phyloP scores from a whole-genome alignment of 2,888 invertebrate genomes.

The Drosophila algonquin region DNA sequence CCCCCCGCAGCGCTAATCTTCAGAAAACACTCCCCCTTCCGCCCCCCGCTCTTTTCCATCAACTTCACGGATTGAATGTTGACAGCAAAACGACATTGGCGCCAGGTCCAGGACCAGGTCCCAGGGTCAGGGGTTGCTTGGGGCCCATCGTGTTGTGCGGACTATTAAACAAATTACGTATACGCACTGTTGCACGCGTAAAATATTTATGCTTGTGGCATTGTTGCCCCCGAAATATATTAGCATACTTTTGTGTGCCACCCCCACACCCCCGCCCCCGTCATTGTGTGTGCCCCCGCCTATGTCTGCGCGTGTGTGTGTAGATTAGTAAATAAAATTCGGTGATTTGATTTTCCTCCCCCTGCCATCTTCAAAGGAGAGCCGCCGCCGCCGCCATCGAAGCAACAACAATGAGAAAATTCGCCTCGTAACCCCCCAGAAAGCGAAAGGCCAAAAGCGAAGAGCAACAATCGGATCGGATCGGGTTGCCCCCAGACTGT shows the following conservation, averaged over 20 bases:
- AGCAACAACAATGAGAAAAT: slow-evolving; percentile 52
- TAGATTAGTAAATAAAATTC: slow-evolving; percentile 47
- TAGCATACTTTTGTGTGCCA: slow-evolving; percentile 43
- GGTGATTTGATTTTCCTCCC: slow-evolving; percentile 41
- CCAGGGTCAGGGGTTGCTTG: background rate
- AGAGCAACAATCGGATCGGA: slow-evolving; percentile 19
- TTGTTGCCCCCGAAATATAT: slow-evolving; percentile 36
- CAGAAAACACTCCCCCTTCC: background rate
- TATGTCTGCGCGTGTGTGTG: background rate
- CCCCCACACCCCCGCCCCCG: background rate
- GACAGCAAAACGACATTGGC: slow-evolving; percentile 63
- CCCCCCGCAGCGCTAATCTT: background rate
- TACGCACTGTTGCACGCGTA: slow-evolving; percentile 72
- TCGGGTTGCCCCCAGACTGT: slow-evolving; percentile 1
- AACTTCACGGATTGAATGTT: slow-evolving; percentile 29
- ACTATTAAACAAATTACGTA: slow-evolving; percentile 72
- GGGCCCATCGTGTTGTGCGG: slow-evolving; percentile 51
- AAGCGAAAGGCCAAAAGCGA: slow-evolving; percentile 30
- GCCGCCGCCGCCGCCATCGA: slow-evolving; percentile 13
- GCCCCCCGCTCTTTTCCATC: slow-evolving; percentile 1
- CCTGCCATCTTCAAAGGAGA: slow-evolving; percentile 29
- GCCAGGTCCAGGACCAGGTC: slow-evolving; percentile 27
- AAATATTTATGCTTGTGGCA: slow-evolving; percentile 70
- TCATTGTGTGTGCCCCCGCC: slow-evolving; percentile 6
- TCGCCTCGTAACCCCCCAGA: slow-evolving; percentile 23